Base-by-base conservation (phyloP, 2,888 invertebrate species). In the Idaea biselata region DNA sequence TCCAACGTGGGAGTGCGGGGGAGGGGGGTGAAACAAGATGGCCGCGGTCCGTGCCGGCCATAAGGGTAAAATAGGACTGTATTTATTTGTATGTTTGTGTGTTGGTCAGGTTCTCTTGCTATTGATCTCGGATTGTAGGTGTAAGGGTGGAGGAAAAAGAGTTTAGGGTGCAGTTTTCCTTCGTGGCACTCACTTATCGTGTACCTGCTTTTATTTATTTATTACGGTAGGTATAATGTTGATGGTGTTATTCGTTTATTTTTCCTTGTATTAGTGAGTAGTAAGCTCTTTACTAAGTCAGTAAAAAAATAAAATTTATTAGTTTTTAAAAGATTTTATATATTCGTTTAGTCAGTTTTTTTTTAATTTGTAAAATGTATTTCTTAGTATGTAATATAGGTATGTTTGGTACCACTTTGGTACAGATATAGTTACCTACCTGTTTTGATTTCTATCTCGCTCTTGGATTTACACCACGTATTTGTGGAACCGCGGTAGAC, bases 51-150 rank as follows among this genome's bases (percentile, higher is more conserved):
- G 83, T 83, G 87, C 91, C 87, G 91, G 91, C 90, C 92, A 92
- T 92, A 92, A 88, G 92, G 91, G 92, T 91, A 91, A 92, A 91
- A 89, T 87, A 86, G 86, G 81, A 87, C 82, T 88, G 85, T 86
- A 86, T 88, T 83, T 89, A 84, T 85, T 80, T 84, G 83, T 82
- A 76, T 84, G 79, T 85, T 81, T 87, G 82, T 83, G 81, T 84
- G 17, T 56, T 89, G 91, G 92, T 91, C 92, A 91, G 88, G 75
- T 78, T 73, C 5, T 1, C 25, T 74, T 76, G 73, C 62, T 86
- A 90, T 90, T 80, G 88, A 89, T 89, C 86, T 83, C 58, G 61
- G 62, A 59, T 18, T 60, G 59, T 58, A 61, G 18, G 61, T 44
- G 44, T 44, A 44, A 55, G 58, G 55, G 54, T 44, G 32, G 32